Evolutionary conservation across 2,888 invertebrate species (phyloP).

Genomic region (Sarcophaga caerulescens): DNA sequence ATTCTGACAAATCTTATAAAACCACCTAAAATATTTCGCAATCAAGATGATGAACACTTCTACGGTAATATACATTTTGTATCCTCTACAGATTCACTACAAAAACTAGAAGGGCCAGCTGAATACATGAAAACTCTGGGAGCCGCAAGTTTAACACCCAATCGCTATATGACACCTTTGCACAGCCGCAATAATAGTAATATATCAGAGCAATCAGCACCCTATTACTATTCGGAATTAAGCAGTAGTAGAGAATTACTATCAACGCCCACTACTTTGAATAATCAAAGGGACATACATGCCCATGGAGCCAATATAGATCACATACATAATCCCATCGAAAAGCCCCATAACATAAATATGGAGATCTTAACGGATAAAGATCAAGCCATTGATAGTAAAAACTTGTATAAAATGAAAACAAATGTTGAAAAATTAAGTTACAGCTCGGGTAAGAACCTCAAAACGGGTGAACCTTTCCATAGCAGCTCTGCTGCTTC

Average conservation of each 20-base stretch:
- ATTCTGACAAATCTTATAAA: slow-evolving; percentile 78
- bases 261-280: slow-evolving; percentile 82
- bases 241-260: slow-evolving; percentile 73
- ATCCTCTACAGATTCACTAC: slow-evolving; percentile 80
- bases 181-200: slow-evolving; percentile 85
- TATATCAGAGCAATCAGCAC: slow-evolving; percentile 86
- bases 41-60: slow-evolving; percentile 79
- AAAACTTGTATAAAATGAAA: slow-evolving; percentile 79
- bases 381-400: slow-evolving; percentile 81
- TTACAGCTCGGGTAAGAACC: slow-evolving; percentile 76
- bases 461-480: slow-evolving; percentile 72
- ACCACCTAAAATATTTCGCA: slow-evolving; percentile 80
- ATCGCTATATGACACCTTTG: slow-evolving; percentile 80
- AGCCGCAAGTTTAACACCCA: slow-evolving; percentile 72
- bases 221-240: slow-evolving; percentile 92
- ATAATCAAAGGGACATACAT: slow-evolving; percentile 87
- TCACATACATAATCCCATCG: slow-evolving; percentile 83
- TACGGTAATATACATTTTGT: slow-evolving; percentile 80
- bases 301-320: slow-evolving; percentile 76
- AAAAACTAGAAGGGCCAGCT: slow-evolving; percentile 71
- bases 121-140: slow-evolving; percentile 70
- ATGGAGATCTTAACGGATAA: slow-evolving; percentile 87
- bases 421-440: slow-evolving; percentile 78
- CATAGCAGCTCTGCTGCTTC: slow-evolving; percentile 30
- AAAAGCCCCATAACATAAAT: slow-evolving; percentile 81